Percentiles rank a stretch among this genome's conserved stretches.
Evolutionary conservation across 2,888 invertebrate species (phyloP).

Genomic region (Apocheima hispidaria): DNA sequence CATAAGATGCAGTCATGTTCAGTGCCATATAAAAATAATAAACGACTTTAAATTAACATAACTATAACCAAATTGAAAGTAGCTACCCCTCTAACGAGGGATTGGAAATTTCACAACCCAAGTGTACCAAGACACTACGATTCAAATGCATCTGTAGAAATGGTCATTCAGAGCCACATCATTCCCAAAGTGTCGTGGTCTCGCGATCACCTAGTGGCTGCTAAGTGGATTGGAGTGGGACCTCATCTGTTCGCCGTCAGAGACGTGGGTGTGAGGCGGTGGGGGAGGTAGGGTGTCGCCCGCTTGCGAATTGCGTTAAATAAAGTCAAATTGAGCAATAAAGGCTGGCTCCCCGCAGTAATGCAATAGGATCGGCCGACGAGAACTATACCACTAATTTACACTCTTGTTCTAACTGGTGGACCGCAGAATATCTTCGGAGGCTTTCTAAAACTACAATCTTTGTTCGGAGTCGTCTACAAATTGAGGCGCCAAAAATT

Average conservation of each 20-base stretch:
- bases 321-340: conserved; percentile 87
- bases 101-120: conserved; percentile 1
- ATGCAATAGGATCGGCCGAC: conserved; percentile 77
- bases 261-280: conserved; percentile 50
- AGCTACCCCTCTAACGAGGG: neutral
- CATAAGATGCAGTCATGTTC: too few species aligned
- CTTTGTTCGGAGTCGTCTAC: conserved; percentile 18
- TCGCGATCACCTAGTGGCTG: conserved; percentile 75
- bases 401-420: conserved; percentile 47
- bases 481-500: conserved; percentile 1
- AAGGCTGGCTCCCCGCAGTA: conserved; percentile 80
- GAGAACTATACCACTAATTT: conserved; percentile 75
- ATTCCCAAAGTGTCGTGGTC: conserved; percentile 61
- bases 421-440: conserved; percentile 22
- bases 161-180: conserved; percentile 54
- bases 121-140: neutral
- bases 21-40: too few species aligned
- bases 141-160: conserved; percentile 47
- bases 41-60: too few species aligned
- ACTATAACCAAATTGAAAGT: too few species aligned
- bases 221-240: conserved; percentile 85
- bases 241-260: conserved; percentile 83
- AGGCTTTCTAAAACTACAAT: too few species aligned
- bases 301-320: conserved; percentile 78
- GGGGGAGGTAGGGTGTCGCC: conserved; percentile 49